Conservation (phyloP, 1,140 invertebrate genomes). For the Leptinotarsa texana region DNA sequence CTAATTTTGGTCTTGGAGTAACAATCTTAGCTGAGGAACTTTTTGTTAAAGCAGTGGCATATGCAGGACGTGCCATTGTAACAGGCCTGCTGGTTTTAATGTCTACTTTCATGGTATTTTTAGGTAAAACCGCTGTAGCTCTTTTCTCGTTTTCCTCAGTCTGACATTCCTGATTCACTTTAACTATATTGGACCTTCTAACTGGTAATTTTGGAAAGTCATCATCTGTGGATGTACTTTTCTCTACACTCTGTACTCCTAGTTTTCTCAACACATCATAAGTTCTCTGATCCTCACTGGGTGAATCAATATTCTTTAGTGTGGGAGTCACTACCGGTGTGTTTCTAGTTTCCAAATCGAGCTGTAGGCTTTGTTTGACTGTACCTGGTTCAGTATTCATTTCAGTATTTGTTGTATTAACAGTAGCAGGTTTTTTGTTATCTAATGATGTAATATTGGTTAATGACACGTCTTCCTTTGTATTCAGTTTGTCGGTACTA, state of each 20-base stretch:
- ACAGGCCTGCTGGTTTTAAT: slow-evolving; percentile 36
- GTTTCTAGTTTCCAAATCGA: neutral
- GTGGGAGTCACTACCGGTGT: neutral
- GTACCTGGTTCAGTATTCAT: neutral
- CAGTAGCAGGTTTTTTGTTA: neutral
- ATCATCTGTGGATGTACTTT: slow-evolving; percentile 60
- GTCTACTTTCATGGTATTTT: slow-evolving; percentile 36
- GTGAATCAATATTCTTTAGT: slow-evolving; percentile 47
- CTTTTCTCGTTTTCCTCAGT: slow-evolving; percentile 49
- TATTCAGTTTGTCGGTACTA: neutral
- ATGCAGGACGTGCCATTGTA: slow-evolving; percentile 50
- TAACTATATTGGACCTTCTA: slow-evolving; percentile 54
- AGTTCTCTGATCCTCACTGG: slow-evolving; percentile 53
- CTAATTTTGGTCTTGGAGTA: slow-evolving; percentile 57
- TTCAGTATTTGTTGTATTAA: neutral
- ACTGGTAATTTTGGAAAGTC: slow-evolving; percentile 57
- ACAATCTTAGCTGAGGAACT: slow-evolving; percentile 49
- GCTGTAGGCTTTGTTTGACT: neutral
- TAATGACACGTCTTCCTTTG: slow-evolving; percentile 18
- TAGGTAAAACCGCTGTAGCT: slow-evolving; percentile 25
- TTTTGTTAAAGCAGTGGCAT: slow-evolving; percentile 57
- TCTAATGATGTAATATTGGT: neutral
- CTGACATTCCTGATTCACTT: slow-evolving; percentile 51
- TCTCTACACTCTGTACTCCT: slow-evolving; percentile 51
- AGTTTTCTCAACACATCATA: slow-evolving; percentile 52